Evolutionary conservation across 2,888 invertebrate genomes (phyloP).

Genomic region (Smittia sp.): DNA sequence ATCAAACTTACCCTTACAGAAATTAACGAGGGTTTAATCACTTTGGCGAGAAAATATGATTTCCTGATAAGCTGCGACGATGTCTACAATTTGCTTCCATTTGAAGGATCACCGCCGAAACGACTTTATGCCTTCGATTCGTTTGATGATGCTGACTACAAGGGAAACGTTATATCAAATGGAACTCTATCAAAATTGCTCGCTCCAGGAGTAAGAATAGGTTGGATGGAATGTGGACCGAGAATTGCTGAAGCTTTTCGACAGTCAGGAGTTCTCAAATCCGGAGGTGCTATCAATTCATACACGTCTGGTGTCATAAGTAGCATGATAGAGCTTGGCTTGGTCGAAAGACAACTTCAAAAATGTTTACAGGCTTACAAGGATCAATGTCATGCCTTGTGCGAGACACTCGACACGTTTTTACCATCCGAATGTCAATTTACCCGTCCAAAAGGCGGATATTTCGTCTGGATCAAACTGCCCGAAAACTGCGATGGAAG

Average conservation of each 20-base stretch:
- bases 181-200: constrained; percentile 65
- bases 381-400: constrained; percentile 54
- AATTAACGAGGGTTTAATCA: constrained; percentile 52
- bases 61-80: constrained; percentile 60
- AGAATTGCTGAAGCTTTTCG: constrained; percentile 51
- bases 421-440: constrained; percentile 54
- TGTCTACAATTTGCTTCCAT: constrained; percentile 62
- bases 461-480: constrained; percentile 61
- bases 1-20: constrained; percentile 48
- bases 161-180: constrained; percentile 62
- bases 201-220: constrained; percentile 60
- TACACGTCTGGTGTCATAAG: constrained; percentile 58
- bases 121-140: constrained; percentile 59
- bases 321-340: constrained; percentile 56
- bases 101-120: constrained; percentile 53
- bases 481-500: constrained; percentile 51
- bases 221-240: constrained; percentile 62
- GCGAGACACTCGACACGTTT: constrained; percentile 51
- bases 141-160: constrained; percentile 49
- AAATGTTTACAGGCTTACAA: constrained; percentile 51
- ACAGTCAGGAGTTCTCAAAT: constrained; percentile 55
- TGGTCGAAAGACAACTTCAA: constrained; percentile 55
- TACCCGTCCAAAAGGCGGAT: constrained; percentile 57
- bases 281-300: constrained; percentile 63
- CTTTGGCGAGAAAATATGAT: constrained; percentile 53